Base-by-base conservation (phyloP, 2,113 vertebrate species). In the Toxotes jaculatrix region DNA sequence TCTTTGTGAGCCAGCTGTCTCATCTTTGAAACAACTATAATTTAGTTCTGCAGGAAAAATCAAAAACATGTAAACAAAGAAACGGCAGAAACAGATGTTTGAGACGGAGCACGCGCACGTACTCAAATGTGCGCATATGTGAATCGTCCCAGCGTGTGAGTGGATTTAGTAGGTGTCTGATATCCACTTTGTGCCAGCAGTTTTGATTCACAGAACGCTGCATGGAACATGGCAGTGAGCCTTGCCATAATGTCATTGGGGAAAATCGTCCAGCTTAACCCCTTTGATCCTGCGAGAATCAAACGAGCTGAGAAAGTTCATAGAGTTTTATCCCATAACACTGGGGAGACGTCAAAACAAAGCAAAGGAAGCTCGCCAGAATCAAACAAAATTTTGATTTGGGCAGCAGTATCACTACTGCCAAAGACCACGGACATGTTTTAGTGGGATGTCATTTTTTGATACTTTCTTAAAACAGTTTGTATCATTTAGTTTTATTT, bases 211-310 rank as follows among this genome's bases (percentile, higher is more conserved):
- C 79, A 49, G 72, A 21, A 62, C n/a, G 19, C 77, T 11, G 49
- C 82, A 53, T 72, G 88, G 87, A 90, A 88, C 78, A 87, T 89
- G 89, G 93, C 90, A 83, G 63, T 1, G 27, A 49, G 86, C 87
- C 89, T 85, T 1, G 40, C 71, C 84, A 71, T 88, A 70, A 87
- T 87, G 82, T 91, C 84, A 92, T 17, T 81, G 76, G 69, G 74
- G 74, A 88, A 87, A 90, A 78, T 69, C 87, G 76, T 82, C 65
- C 66, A 78, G 60, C 38, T 65, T 16, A 55, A 51, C 56, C 72
- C 21, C 59, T 90, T 87, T 89, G 85, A 93, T 91, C 86, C 79
- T 45, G 13, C 2, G 21, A 79, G 65, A 80, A 82, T 84, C 75
- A 83, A 84, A 85, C 31, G 2, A 78, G 79, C 75, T 51, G 57